Evolutionary conservation across 2,797 vertebrate species (phyloP).

Genomic region (Gouania willdenowi): DNA sequence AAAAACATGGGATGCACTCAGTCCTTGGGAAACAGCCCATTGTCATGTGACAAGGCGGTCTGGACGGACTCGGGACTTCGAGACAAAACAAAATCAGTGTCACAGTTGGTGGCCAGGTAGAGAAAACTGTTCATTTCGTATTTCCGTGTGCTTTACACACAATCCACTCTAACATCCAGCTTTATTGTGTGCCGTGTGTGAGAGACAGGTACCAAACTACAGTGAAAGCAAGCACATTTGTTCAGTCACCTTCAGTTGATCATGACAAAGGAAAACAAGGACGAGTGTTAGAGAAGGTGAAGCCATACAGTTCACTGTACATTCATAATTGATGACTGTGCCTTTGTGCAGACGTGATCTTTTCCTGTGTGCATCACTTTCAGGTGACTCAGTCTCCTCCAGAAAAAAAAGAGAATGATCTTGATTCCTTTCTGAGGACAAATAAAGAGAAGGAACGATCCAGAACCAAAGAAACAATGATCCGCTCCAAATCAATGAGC

Average conservation of each 20-base stretch:
- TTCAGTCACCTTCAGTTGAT: slow-evolving; percentile 1
- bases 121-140: background rate
- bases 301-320: background rate
- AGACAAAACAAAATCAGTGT: slow-evolving; percentile 65
- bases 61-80: slow-evolving; percentile 36
- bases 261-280: slow-evolving; percentile 17
- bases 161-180: background rate
- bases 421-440: no score
- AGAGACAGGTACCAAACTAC: slow-evolving; percentile 58
- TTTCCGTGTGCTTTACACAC: background rate
- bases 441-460: slow-evolving; percentile 3
- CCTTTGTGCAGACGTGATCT: background rate
- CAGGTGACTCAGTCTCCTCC: no score
- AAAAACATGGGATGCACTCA: slow-evolving; percentile 59
- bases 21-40: slow-evolving; percentile 56
- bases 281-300: slow-evolving; percentile 26
- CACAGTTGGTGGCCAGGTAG: slow-evolving; percentile 69
- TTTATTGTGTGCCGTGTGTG: background rate
- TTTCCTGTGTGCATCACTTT: no score
- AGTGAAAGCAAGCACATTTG: slow-evolving; percentile 8
- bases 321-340: background rate
- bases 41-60: slow-evolving; percentile 28
- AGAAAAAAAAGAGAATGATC: background rate
- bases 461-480: slow-evolving; percentile 23
- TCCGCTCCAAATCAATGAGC: slow-evolving; percentile 66